A percentile compares a stretch with the other conserved stretches of the same genome.
Evolutionary conservation across 2,113 vertebrate genomes (phyloP).

Genomic region (Felis chaus): DNA sequence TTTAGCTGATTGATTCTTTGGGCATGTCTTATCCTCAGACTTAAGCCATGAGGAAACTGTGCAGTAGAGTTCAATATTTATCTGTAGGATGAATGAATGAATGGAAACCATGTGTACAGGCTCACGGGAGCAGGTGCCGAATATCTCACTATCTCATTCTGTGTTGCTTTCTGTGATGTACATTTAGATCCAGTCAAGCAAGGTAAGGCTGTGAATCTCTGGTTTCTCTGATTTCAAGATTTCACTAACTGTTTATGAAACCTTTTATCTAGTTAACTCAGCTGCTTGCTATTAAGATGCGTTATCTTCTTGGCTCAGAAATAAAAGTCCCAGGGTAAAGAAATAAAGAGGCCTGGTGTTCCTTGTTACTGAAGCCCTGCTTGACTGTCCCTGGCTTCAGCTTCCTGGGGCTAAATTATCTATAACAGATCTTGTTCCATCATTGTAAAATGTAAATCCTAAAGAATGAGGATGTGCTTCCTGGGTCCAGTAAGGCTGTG

Average conservation of each 20-base stretch:
- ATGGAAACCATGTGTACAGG: rapidly evolving
- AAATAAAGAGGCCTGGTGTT: conserved; percentile 50
- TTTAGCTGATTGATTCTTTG: conserved; percentile 42
- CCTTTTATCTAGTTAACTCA: conserved; percentile 80
- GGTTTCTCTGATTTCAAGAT: conserved; percentile 72
- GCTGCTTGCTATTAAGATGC: conserved; percentile 76
- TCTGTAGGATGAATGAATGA: background rate
- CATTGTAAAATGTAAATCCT: conserved; percentile 47
- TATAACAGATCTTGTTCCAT: conserved; percentile 56
- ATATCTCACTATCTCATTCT: conserved; percentile 46
- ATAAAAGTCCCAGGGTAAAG: conserved; percentile 70
- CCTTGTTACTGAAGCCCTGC: conserved; percentile 5
- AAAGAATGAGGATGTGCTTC: background rate
- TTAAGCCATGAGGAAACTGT: background rate
- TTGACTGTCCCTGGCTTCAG: conserved; percentile 58
- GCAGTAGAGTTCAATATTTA: background rate
- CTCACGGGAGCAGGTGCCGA: rapidly evolving
- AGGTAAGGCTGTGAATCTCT: conserved; percentile 55
- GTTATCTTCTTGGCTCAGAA: conserved; percentile 74
- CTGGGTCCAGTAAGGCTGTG: background rate
- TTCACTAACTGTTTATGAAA: conserved; percentile 78
- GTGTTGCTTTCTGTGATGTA: conserved; percentile 25
- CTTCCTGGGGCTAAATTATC: conserved; percentile 66
- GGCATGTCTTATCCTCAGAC: conserved; percentile 27
- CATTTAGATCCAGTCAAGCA: conserved; percentile 70